A percentile compares a stretch with the other conserved stretches of the same genome.
Conservation (phyloP, 2,113 vertebrate species). For the Dasypus novemcinctus region DNA sequence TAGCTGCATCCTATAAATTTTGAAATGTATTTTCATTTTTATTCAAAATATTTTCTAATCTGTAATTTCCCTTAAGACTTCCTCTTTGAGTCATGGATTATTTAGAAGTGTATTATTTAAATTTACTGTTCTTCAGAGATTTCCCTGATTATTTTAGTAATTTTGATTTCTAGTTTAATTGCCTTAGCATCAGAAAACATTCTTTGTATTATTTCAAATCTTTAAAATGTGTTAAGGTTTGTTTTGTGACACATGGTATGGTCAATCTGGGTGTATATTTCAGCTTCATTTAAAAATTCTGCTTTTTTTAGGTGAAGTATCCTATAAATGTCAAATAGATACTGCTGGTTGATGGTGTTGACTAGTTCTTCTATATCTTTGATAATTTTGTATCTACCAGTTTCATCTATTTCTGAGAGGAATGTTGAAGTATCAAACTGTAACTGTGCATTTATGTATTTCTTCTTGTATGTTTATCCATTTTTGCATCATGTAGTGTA, state of each 20-base stretch:
- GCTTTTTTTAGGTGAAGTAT: too few relatives aligned
- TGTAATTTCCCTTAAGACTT: neutral
- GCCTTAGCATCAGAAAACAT: too few relatives aligned
- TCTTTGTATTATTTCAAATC: too few relatives aligned
- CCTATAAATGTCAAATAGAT: neutral
- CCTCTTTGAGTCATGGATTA: neutral
- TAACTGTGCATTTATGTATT: neutral
- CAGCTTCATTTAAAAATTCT: too few relatives aligned
- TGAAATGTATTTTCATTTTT: constrained; percentile 18
- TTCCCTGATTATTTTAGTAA: too few relatives aligned
- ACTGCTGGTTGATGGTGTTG: neutral
- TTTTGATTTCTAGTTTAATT: too few relatives aligned
- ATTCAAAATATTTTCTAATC: neutral
- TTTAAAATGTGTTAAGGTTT: too few relatives aligned
- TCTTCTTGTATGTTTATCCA: too few relatives aligned
- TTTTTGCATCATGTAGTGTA: neutral
- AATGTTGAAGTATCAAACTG: neutral
- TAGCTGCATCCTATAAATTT: neutral
- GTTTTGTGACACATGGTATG: too few relatives aligned
- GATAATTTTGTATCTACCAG: neutral
- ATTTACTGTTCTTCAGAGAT: too few relatives aligned
- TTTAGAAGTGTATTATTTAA: too few relatives aligned
- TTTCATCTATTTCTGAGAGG: neutral
- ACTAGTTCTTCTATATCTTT: neutral
- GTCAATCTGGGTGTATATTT: too few relatives aligned